Evolutionary conservation across 2,797 vertebrate genomes (phyloP).

Genomic region (Oreonectes daqikongensis): DNA sequence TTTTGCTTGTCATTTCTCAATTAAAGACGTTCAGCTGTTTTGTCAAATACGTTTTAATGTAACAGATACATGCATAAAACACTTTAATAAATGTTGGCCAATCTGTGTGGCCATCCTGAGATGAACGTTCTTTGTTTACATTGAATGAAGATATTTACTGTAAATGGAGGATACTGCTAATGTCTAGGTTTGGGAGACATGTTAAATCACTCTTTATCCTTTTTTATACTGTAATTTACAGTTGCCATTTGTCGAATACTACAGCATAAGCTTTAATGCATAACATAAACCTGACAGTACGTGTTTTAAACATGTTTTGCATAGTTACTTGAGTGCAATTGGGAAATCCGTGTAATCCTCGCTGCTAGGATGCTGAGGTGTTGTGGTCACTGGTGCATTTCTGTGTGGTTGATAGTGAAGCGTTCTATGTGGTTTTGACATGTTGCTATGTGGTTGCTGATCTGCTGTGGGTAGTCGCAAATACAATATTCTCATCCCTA

Average conservation of each 20-base stretch:
- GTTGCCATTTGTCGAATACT: not conserved
- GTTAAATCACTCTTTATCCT: not conserved
- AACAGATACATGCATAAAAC: no score
- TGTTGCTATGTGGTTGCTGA: not conserved
- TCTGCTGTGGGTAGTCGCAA: not conserved
- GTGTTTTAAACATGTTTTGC: not conserved
- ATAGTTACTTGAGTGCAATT: not conserved
- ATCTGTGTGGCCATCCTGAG: not conserved
- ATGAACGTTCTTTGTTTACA: slow-evolving; percentile 1
- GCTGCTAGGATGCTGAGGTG: not conserved
- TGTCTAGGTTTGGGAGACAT: slow-evolving; percentile 12
- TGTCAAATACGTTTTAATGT: not conserved
- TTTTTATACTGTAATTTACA: slow-evolving; percentile 16
- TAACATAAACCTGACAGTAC: not conserved
- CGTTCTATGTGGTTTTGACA: not conserved
- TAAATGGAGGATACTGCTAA: not conserved
- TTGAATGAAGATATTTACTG: not conserved
- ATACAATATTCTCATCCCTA: not conserved
- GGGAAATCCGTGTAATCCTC: not conserved
- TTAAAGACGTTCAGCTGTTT: not conserved
- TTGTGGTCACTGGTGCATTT: not conserved
- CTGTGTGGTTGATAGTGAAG: not conserved
- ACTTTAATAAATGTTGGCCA: not conserved
- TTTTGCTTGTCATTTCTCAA: not conserved
- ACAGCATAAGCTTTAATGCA: not conserved